phyloP scores from a whole-genome alignment of 2,113 vertebrate species.

The Vulpes lagopus region DNA sequence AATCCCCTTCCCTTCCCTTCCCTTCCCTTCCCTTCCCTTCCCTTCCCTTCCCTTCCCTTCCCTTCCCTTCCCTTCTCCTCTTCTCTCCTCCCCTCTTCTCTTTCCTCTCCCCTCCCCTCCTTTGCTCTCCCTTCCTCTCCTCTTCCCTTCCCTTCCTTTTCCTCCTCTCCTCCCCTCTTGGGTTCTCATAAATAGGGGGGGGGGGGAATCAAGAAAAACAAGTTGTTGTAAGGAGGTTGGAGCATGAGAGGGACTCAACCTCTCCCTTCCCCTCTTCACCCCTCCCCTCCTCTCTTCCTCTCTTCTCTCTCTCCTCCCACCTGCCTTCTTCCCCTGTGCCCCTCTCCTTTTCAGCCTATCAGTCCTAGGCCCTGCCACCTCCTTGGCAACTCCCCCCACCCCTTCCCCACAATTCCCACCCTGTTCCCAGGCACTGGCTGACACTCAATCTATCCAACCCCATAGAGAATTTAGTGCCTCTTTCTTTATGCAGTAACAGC shows the following conservation, averaged over 20 bases:
- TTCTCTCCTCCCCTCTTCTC: too few species aligned
- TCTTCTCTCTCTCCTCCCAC: rapidly evolving
- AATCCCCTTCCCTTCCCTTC: not conserved
- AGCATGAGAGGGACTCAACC: too few species aligned
- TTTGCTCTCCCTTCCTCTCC: rapidly evolving
- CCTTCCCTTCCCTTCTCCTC: rapidly evolving
- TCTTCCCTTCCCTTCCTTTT: rapidly evolving
- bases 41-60: rapidly evolving
- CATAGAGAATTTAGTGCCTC: not conserved
- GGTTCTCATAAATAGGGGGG: too few species aligned
- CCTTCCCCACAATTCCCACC: not conserved
- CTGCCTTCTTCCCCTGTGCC: not conserved
- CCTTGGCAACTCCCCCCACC: not conserved
- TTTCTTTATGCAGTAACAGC: not conserved
- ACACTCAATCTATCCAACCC: not conserved
- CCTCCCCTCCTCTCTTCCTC: too few species aligned
- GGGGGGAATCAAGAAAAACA: too few species aligned
- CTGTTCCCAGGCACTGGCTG: not conserved
- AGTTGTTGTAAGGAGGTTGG: too few species aligned
- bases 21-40: rapidly evolving
- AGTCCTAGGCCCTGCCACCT: not conserved
- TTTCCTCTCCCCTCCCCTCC: too few species aligned
- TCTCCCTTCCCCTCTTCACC: too few species aligned
- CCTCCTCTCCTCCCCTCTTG: rapidly evolving
- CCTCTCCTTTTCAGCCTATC: not conserved